Evolutionary conservation across 2,888 invertebrate species (phyloP), one percentile per base, ranked within the genome.

Genomic region (Heteromurus nitidus): DNA sequence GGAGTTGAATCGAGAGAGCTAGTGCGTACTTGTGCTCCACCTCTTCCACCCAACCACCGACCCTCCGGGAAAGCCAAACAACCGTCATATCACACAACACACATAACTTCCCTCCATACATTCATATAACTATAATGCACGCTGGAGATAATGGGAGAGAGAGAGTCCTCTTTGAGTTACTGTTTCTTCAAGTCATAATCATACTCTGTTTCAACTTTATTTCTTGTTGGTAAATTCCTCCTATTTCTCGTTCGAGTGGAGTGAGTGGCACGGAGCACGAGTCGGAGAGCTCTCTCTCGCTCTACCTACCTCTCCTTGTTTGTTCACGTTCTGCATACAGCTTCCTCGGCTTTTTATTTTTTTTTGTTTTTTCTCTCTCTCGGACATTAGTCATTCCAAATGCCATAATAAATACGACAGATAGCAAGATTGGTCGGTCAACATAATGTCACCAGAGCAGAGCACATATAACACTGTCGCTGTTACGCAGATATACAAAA

Each of bases 11-110:
- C 62, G 28, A 53, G 64, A n/a, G n/a, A 64, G 64, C 62, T 62
- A 44, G 67, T 69, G 76, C 69, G 68, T 77, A 77, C 69, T 77
- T 77, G 47, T 77, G 62, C 76, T 77, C 76, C 76, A 77, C 76
- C 76, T 77, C 62, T 31, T 69, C 75, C 67, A 75, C 67, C 75
- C 67, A 62, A 55, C 55, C 53, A 62, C 28, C 75, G 65, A 75
- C 67, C 75, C 75, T 75, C 53, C 58, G 42, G 50, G 53, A 47
- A 62, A 60, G n/a, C 60, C 60, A 60, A 60, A 60, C 60, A 60
- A 30, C 53, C 60, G 28, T n/a, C 60, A 60, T 30, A 28, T 30
- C 28, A 53, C 53, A 16, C 47, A n/a, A 47, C 47, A 53, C 22
- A 53, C 24, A 53, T 22, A 53, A 28, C 9, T 60, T 60, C 60